Base-by-base conservation (phyloP, 1,140 invertebrate genomes). In the Meloidogyne floridensis region DNA sequence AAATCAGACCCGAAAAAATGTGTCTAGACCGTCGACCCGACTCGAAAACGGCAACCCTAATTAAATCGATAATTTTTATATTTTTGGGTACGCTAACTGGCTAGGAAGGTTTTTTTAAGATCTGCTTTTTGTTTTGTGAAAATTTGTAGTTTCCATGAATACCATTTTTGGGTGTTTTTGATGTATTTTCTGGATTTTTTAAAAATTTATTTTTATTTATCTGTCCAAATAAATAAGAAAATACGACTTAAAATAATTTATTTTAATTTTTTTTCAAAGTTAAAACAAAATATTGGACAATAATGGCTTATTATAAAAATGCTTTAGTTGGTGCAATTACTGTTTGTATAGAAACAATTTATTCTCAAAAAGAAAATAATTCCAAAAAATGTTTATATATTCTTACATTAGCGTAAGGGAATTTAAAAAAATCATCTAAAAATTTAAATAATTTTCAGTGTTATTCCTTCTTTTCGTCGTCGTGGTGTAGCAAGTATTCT, bases 251-350 rank as follows among this genome's bases (percentile, higher is more conserved):
- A 20, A 42, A 71, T 71, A 18, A 8, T 42, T 71, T 6, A 7
- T 18, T 71, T 42, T 6, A 74, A 54, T 20, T 74, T 42, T n/a
- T 47, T 74, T 74, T 42, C 32, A 9, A 43, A 65, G 56, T 43
- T 15, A 69, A 54, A 5, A 77, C 43, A n/a, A 77, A 47, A 32
- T 77, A 51, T 54, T 77, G 75, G 75, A 77, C 75, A 54, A 54
- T 77, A 69, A 77, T 77, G 75, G 75, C 75, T 69, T 77, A 77
- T 56, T 56, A 56, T 43, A 56, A 43, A 20, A 53, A 47, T 47
- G 20, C 18, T 59, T 69, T 77, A 42, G 43, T 77, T 32, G 75
- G 75, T 59, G 51, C 75, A 56, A 77, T 77, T 42, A 77, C 75
- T 32, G 75, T 56, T 56, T 18, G 75, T 76, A 54, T 69, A 18